phyloP scores from a whole-genome alignment of 2,113 vertebrate genomes.

The Nanger granti region DNA sequence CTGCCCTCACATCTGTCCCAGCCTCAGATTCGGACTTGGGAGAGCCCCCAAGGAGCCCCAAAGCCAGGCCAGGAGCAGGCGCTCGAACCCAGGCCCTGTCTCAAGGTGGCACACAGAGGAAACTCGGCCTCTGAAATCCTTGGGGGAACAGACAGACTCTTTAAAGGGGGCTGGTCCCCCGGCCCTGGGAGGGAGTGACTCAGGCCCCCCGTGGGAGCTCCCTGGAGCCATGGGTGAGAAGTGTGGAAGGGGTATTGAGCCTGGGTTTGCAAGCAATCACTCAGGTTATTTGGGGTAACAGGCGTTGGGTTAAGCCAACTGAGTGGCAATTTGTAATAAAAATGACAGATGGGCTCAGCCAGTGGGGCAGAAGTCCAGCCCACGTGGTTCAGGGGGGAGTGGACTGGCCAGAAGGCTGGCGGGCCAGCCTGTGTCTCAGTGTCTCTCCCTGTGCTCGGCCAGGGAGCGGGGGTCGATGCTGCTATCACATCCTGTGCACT shows the following conservation, averaged over 20 bases:
- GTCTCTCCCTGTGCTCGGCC: accelerated
- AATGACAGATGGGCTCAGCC: background rate
- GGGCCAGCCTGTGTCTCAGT: accelerated
- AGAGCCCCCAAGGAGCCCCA: background rate
- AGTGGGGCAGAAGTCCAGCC: background rate
- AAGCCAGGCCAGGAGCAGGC: background rate
- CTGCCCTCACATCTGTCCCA: too few relatives aligned
- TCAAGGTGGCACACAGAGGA: background rate
- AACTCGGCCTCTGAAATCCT: background rate
- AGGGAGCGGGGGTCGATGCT: accelerated
- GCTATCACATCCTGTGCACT: accelerated
- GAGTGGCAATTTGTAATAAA: background rate
- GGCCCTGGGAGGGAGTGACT: background rate
- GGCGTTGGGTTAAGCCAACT: background rate
- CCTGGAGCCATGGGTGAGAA: background rate
- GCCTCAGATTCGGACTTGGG: background rate
- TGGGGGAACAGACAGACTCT: background rate
- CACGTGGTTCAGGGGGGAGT: accelerated
- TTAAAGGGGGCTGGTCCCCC: background rate
- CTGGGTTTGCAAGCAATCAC: background rate
- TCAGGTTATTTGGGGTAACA: background rate
- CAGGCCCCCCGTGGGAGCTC: accelerated
- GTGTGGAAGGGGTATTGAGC: background rate
- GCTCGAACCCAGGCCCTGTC: accelerated
- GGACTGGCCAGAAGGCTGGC: accelerated